These are phyloP conservation scores for Drosophila niveifrons DNA, from an alignment of 2,888 invertebrate genomes.

Conservation along the genomic window DNA sequence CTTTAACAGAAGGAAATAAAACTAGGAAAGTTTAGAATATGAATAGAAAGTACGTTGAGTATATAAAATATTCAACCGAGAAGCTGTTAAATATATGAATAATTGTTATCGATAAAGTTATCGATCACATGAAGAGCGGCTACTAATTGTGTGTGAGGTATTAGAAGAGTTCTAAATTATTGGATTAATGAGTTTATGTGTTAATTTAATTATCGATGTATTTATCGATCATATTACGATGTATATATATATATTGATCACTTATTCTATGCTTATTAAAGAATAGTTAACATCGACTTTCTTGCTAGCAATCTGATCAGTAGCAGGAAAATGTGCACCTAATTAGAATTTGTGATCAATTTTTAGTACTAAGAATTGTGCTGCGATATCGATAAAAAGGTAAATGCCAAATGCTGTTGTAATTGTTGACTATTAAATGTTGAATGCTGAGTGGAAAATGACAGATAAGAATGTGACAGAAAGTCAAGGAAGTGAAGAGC, in stretches of 20 bases:
- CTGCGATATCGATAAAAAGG: slow-evolving; percentile 15
- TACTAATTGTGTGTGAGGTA: background rate
- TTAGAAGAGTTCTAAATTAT: background rate
- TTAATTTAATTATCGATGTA: no score
- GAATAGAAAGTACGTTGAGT: no score
- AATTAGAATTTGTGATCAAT: slow-evolving; percentile 18
- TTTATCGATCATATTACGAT: no score
- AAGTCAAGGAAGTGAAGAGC: background rate
- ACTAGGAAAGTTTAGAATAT: no score
- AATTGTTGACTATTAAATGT: slow-evolving; percentile 7
- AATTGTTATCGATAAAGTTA: background rate
- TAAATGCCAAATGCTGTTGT: background rate
- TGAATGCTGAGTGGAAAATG: slow-evolving; percentile 8
- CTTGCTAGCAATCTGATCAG: no score
- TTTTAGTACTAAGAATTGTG: background rate
- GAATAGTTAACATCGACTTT: no score
- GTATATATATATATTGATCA: no score
- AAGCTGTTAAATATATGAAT: no score
- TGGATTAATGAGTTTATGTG: background rate
- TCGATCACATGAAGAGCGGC: background rate
- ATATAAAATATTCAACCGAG: no score
- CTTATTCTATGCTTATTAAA: no score
- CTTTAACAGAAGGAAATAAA: no score
- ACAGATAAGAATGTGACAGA: slow-evolving; percentile 14
- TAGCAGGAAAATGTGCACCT: background rate